Evolutionary conservation across 2,113 vertebrate species (phyloP), one percentile per base, ranked within the genome.

Genomic region (Apus apus): DNA sequence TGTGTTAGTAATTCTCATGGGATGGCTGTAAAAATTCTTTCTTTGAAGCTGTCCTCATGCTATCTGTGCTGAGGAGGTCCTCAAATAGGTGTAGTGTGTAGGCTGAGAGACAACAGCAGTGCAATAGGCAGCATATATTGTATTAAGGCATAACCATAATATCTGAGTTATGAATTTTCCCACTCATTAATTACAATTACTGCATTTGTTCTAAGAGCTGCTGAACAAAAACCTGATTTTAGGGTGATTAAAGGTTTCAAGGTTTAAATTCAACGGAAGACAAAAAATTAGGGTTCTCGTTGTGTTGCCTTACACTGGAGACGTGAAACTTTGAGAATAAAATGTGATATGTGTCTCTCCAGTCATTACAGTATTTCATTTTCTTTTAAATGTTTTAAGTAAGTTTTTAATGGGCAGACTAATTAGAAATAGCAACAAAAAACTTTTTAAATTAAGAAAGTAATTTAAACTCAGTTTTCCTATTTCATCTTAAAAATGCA

Each of bases 21-120:
- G 78, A 68, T 45, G 68, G 61, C 85, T 90, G 71, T 68, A 91
- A 79, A 93, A 91, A 67, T 75, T 36, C 34, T 78, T 60, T 57
- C 64, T 96, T 89, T 92, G 94, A 80, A 80, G 43, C 70, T 91
- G 60, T 67, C 72, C 92, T 89, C 58, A 38, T 70, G 87, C 73
- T 94, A 30, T 89, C 76, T 51, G 1, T 6, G 2, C 50, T 50
- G 43, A 83, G 67, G 60, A 90, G 78, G 51, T 66, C 32, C 78
- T 71, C 64, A 76, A 40, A 79, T 54, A 18, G 60, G 25, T n/a
- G 25, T 53, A 86, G 76, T 73, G 84, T 48, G 45, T 50, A 62
- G 60, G 56, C 50, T 96, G 79, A 77, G 70, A 71, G 95, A 57
- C 15, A 4, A 19, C 21, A 1, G 75, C 60, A 66, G 5, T 82